Evolutionary conservation across 1,140 invertebrate species (phyloP).

Genomic region (Rhopalosiphum padi): DNA sequence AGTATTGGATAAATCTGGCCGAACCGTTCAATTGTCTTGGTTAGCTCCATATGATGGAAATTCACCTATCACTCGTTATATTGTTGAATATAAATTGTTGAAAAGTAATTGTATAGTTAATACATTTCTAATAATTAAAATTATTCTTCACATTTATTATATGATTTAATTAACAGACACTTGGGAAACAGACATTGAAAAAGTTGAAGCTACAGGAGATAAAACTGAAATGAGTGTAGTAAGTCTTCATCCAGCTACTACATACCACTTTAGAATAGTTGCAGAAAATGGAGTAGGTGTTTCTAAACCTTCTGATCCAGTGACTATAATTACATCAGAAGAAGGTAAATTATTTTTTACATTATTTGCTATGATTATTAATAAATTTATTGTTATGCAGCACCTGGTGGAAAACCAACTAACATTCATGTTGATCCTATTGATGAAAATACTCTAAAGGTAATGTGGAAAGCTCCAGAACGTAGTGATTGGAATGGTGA

Average conservation of each 20-base stretch:
- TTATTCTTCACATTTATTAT: conserved; percentile 39
- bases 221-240: conserved; percentile 87
- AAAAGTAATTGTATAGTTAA: conserved; percentile 72
- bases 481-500: conserved; percentile 92
- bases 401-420: conserved; percentile 82
- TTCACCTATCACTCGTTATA: conserved; percentile 89
- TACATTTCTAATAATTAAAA: conserved; percentile 1
- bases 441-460: conserved; percentile 90
- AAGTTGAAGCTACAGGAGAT: conserved; percentile 83
- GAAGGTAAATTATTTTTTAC: conserved; percentile 70
- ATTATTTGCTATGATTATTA: background rate
- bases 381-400: conserved; percentile 62
- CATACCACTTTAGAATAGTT: conserved; percentile 90
- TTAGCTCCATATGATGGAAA: conserved; percentile 94
- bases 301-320: conserved; percentile 88
- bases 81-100: conserved; percentile 91
- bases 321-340: conserved; percentile 93
- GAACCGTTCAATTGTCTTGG: conserved; percentile 90
- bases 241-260: conserved; percentile 87
- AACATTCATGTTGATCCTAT: conserved; percentile 86
- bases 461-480: conserved; percentile 92
- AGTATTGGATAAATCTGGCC: conserved; percentile 89
- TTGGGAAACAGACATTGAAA: conserved; percentile 80
- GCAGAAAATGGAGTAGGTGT: conserved; percentile 94
- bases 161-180: conserved; percentile 62